A percentile compares a stretch with the other conserved stretches of the same genome.
Evolutionary conservation across 2,888 invertebrate species (phyloP).

Genomic region (Tryphoninae sp.): DNA sequence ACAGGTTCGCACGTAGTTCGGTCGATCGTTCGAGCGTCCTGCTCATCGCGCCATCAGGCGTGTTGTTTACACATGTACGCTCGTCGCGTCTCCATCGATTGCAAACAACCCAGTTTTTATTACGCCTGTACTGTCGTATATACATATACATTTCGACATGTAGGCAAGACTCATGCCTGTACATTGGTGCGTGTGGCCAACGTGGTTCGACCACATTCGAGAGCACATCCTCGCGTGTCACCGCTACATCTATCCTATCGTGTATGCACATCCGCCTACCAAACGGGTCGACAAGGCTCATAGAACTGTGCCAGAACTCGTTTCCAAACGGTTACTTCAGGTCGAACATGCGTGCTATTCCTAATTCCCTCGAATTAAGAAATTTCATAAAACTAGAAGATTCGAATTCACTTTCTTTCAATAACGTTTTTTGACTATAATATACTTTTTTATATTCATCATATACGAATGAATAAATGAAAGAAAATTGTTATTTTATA

Average conservation of each 20-base stretch:
- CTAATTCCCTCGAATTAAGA: too few relatives aligned
- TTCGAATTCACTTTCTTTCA: too few relatives aligned
- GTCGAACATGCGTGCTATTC: too few relatives aligned
- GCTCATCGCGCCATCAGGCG: slow-evolving; percentile 31
- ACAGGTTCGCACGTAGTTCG: too few relatives aligned
- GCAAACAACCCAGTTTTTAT: slow-evolving; percentile 52
- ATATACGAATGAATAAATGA: too few relatives aligned
- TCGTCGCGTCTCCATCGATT: slow-evolving; percentile 31
- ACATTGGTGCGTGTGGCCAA: slow-evolving; percentile 2
- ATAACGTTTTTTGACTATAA: too few relatives aligned
- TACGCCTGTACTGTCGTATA: slow-evolving; percentile 12
- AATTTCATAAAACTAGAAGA: too few relatives aligned
- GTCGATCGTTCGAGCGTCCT: slow-evolving; percentile 9
- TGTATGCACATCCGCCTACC: slow-evolving; percentile 44
- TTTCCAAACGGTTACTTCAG: too few relatives aligned
- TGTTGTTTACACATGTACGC: slow-evolving; percentile 50
- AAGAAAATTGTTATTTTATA: too few relatives aligned
- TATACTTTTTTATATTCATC: too few relatives aligned
- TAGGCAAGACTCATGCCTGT: too few relatives aligned
- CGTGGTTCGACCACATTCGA: slow-evolving; percentile 11
- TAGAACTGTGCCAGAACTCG: too few relatives aligned
- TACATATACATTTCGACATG: not conserved
- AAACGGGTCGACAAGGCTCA: not conserved
- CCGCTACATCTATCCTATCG: slow-evolving; percentile 20
- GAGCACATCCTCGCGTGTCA: slow-evolving; percentile 28